Base-by-base conservation (phyloP, 1,140 invertebrate genomes). In the Thalassaphorura encarpata region DNA sequence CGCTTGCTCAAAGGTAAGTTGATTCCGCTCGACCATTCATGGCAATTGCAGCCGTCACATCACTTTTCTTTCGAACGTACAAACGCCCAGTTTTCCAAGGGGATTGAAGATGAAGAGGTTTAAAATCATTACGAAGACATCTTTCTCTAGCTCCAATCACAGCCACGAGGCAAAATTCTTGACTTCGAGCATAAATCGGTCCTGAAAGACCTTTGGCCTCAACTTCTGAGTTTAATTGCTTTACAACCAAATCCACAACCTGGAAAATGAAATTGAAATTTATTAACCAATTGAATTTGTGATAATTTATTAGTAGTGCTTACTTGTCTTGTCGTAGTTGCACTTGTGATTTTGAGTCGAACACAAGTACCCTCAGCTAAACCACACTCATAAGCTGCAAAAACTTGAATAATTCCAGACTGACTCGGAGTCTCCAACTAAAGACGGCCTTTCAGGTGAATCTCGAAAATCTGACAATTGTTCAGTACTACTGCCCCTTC, bases 371-470 rank as follows among this genome's bases (percentile, higher is more conserved):
- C 92, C 40, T 80, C 83, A 3, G 88, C 88, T 55, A 97, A 70
- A 23, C 93, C 92, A 0, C 89, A 96, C 62, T 95, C 88, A 69
- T 97, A 97, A 2, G 92, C 91, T 1, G 90, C 90, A 69, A 87
- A 96, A 23, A 97, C 90, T 71, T 84, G 73, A 23, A 58, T 47
- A 47, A 47, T 39, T n/a, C 28, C 48, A n/a, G 33, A 36, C 11
- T 36, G n/a, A 36, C n/a, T 36, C n/a, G 33, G 33, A 36, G n/a
- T 36, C 33, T 11, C n/a, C 8, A 47, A 28, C 19, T 47, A 11
- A 21, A 3, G 45, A 6, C 45, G 45, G 8, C 15, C 19, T 49
- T 8, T 33, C 16, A 33, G 31, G 16, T 33, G 31, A 33, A 33
- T 6, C 16, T 33, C 6, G 31, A 8, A n/a, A n/a, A n/a, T n/a